Evolutionary conservation across 2,113 vertebrate genomes (phyloP), one percentile per base, ranked within the genome.

Genomic region (Mobula birostris): DNA sequence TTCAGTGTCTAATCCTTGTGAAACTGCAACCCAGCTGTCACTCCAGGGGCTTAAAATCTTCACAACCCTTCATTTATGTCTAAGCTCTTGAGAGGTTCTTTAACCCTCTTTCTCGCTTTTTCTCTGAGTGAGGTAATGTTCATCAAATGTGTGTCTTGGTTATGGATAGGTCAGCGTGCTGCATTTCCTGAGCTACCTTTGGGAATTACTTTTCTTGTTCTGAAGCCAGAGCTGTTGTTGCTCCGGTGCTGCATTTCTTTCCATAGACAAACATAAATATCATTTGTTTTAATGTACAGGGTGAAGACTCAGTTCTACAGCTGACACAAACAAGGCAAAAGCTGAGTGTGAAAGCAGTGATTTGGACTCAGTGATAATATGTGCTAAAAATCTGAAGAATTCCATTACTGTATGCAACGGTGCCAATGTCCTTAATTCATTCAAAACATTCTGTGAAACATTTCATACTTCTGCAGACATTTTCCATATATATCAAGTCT

Each of bases 401-500:
- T 72, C 72, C 15, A 72, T 93, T 27, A 48, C 48, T 48, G 48
- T 48, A 74, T 29, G 91, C 70, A 93, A 27, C 1, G 29, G 63
- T 93, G 27, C 36, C 24, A 24, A 72, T 72, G 70, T 2, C 36
- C 70, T 74, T 56, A 36, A 40, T 76, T 74, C 32, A 56, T 36
- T 92, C 36, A 56, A 56, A 93, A 48, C 80, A 48, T 48, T 74
- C 90, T 24, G 70, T 56, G 36, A 56, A 93, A 93, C 15, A 27
- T 93, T 74, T 72, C 48, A 29, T 72, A 29, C 40, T 40, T 74
- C 8, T 74, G 68, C 70, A 74, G 74, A 72, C 27, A 14, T 76
- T 76, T 93, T 76, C 91, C 91, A 93, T 76, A 93, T 74, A 93
- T 93, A 93, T 70, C 70, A 40, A 93, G 56, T 93, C 70, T 40